These are phyloP conservation scores for Distichodus sexfasciatus DNA, from an alignment of 2,797 vertebrate genomes.

Conservation along the genomic window DNA sequence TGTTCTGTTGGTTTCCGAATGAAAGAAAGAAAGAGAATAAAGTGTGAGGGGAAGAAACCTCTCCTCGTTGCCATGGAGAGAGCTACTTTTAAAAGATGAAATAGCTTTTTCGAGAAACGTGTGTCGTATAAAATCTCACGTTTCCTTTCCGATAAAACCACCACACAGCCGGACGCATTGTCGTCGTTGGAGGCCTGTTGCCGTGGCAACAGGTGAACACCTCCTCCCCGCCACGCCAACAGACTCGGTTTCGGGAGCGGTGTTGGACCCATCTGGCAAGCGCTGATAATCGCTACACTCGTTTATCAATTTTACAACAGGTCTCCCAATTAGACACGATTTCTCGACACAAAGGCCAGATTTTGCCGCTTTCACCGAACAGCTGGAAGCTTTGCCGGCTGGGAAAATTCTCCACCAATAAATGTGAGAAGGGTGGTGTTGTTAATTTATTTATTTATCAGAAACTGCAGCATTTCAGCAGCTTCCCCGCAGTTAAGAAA, in stretches of 20 bases:
- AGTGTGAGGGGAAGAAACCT: no score
- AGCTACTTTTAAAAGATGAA: no score
- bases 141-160: neutral
- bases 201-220: constrained; percentile 42
- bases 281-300: constrained; percentile 43
- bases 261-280: constrained; percentile 35
- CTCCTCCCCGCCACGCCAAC: constrained; percentile 19
- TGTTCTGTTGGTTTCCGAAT: neutral
- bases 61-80: no score
- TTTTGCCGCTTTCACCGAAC: neutral
- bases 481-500: neutral
- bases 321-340: constrained; percentile 20
- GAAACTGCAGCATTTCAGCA: neutral
- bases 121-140: constrained; percentile 16
- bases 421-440: neutral
- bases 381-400: neutral
- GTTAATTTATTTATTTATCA: neutral
- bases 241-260: constrained; percentile 7
- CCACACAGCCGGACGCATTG: constrained; percentile 40
- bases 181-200: constrained; percentile 41
- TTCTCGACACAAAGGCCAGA: neutral
- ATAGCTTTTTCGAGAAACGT: no score
- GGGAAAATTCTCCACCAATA: neutral
- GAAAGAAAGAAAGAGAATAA: neutral
- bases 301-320: constrained; percentile 46